Evolutionary conservation across 1,140 invertebrate species (phyloP), one percentile per base, ranked within the genome.

Genomic region (Dermatophagoides farinae): DNA sequence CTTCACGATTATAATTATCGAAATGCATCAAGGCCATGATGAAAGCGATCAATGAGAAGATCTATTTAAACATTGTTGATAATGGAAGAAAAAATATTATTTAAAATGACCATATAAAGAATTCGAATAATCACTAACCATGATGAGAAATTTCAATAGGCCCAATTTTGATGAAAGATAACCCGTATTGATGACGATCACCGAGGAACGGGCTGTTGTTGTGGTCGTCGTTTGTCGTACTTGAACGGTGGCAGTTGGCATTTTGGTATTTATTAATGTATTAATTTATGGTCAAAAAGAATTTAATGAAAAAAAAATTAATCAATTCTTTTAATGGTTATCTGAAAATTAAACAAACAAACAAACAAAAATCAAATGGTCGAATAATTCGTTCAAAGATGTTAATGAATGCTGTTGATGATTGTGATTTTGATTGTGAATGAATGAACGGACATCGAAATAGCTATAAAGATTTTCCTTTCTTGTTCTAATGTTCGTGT

Each of bases 201-300:
- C 53, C 2, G 53, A 57, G 4, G 61, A 53, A 22, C 51, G 38
- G 11, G 61, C 31, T 37, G 61, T 57, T 10, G 53, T 53, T 1
- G 61, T 62, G 9, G 61, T 62, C 10, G 58, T 60, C 0, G 61
- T 62, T n/a, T 62, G 61, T 12, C 52, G 37, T 18, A 62, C 52
- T 41, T 53, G 40, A 38, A 62, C 61, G 8, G 53, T 62, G 12
- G 60, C 60, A 31, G 61, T 57, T 16, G 61, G 51, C 61, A 62
- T 62, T 50, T 31, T 31, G 31, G 31, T 31, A 4, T 31, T 31
- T 46, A 46, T 46, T 10, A 46, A 46, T 46, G 1, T 46, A 6
- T 46, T 31, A 31, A 31, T 31, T 4, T 31, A 2, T 31, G 31
- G 51, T 53, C 22, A 9, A 47, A 4, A 47, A 47, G 46, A 47